Conservation (phyloP, 2,113 vertebrate genomes). For the Microtus montanus region DNA sequence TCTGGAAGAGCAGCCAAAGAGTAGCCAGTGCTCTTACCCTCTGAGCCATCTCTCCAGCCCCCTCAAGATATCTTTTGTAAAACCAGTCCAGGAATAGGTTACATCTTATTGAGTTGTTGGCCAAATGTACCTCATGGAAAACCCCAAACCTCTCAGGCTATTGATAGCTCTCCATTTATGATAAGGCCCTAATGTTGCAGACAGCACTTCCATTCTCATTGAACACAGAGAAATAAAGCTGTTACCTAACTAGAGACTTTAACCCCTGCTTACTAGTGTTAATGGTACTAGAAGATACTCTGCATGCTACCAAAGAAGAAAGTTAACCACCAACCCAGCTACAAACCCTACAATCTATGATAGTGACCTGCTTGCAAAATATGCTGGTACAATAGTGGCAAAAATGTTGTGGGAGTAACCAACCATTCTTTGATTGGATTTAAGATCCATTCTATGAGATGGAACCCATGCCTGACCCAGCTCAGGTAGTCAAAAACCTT, state of each 20-base stretch:
- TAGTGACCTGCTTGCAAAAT: not conserved
- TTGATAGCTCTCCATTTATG: not conserved
- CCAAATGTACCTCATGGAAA: not conserved
- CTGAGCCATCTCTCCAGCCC: too few species aligned
- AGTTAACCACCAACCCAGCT: not conserved
- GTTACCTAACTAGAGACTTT: not conserved
- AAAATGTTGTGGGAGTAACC: not conserved
- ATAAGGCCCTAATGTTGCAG: not conserved
- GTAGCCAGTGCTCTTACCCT: too few species aligned
- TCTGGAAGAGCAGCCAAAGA: too few species aligned
- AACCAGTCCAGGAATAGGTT: not conserved
- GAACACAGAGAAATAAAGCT: not conserved
- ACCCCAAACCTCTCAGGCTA: not conserved
- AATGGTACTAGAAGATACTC: not conserved
- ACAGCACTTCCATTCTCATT: not conserved
- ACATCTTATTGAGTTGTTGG: not conserved
- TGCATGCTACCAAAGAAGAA: not conserved
- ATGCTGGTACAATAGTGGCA: not conserved
- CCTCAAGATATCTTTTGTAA: not conserved
- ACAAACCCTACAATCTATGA: not conserved
- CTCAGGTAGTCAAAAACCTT: not conserved
- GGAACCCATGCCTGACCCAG: not conserved
- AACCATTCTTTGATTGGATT: not conserved
- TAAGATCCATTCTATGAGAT: not conserved
- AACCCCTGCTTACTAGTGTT: not conserved